phyloP scores from a whole-genome alignment of 2,113 vertebrate genomes.

The Leptodactylus fuscus region DNA sequence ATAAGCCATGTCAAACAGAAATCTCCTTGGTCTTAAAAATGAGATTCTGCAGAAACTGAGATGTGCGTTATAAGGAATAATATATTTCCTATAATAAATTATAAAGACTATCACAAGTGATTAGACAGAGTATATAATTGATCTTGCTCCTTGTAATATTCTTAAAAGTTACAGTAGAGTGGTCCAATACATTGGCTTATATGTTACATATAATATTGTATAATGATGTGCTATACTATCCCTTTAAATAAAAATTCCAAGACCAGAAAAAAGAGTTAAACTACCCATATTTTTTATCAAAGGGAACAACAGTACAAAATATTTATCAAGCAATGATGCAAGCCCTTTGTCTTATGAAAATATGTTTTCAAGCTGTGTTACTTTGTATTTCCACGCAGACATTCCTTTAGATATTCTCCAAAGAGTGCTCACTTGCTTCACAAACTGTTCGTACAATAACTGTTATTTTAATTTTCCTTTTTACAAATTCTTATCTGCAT shows the following conservation, averaged over 20 bases:
- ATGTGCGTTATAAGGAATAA: too few species aligned
- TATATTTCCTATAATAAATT: too few species aligned
- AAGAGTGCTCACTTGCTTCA: conserved; percentile 35
- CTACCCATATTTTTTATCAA: not conserved
- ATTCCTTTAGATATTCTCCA: conserved; percentile 4
- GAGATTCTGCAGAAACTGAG: too few species aligned
- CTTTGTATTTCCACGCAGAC: not conserved
- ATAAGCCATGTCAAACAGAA: too few species aligned
- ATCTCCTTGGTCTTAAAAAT: too few species aligned
- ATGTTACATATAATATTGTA: too few species aligned
- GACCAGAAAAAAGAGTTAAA: not conserved
- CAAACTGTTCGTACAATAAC: conserved; percentile 1
- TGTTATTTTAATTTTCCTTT: not conserved
- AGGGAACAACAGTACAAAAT: not conserved
- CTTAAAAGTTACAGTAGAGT: too few species aligned
- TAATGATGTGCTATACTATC: not conserved
- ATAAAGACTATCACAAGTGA: too few species aligned
- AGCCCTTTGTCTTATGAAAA: not conserved
- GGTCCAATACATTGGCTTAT: too few species aligned
- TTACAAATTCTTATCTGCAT: conserved; percentile 34
- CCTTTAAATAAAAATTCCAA: not conserved
- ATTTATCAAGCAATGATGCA: not conserved
- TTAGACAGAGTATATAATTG: too few species aligned
- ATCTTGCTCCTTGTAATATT: too few species aligned
- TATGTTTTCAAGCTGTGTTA: not conserved